These are phyloP conservation scores for Leptestheria dahalacensis DNA, from an alignment of 1,140 invertebrate genomes.

Conservation along the genomic window DNA sequence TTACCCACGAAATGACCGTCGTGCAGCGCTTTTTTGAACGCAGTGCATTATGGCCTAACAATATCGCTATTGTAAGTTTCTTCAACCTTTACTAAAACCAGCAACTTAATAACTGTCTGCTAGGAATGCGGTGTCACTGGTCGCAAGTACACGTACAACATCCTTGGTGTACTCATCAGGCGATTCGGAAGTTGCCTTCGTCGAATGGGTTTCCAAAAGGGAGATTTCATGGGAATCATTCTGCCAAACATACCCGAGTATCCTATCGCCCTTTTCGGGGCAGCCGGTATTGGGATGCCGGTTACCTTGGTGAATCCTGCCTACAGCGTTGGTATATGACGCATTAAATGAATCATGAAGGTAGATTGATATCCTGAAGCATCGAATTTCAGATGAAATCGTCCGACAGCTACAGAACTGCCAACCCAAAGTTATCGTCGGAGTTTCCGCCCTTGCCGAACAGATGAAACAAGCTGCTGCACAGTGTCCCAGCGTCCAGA, in stretches of 20 bases:
- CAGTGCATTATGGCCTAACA: constrained; percentile 10
- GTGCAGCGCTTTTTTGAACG: constrained; percentile 7
- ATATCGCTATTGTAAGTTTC: constrained; percentile 12
- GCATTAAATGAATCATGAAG: not conserved
- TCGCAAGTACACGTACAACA: constrained; percentile 26
- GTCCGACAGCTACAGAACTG: constrained; percentile 46
- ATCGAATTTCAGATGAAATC: constrained; percentile 51
- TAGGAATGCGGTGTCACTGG: constrained; percentile 28
- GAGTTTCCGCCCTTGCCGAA: constrained; percentile 42
- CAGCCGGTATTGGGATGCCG: constrained; percentile 27
- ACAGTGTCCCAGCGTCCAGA: constrained; percentile 21
- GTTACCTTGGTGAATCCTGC: constrained; percentile 30
- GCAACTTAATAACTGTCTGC: not conserved
- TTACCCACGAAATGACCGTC: constrained; percentile 12
- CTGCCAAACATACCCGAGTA: constrained; percentile 32
- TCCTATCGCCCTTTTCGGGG: constrained; percentile 28
- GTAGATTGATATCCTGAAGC: not conserved
- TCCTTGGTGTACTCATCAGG: constrained; percentile 20
- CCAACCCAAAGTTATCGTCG: constrained; percentile 48
- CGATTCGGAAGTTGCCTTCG: constrained; percentile 27
- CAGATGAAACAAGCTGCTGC: constrained; percentile 29
- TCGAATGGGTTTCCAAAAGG: constrained; percentile 28
- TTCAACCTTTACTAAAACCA: not conserved
- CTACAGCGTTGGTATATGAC: constrained; percentile 30
- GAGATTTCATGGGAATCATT: constrained; percentile 30